These are phyloP conservation scores for Aphodius sticticus DNA, from an alignment of 2,888 invertebrate species.

Conservation along the genomic window DNA sequence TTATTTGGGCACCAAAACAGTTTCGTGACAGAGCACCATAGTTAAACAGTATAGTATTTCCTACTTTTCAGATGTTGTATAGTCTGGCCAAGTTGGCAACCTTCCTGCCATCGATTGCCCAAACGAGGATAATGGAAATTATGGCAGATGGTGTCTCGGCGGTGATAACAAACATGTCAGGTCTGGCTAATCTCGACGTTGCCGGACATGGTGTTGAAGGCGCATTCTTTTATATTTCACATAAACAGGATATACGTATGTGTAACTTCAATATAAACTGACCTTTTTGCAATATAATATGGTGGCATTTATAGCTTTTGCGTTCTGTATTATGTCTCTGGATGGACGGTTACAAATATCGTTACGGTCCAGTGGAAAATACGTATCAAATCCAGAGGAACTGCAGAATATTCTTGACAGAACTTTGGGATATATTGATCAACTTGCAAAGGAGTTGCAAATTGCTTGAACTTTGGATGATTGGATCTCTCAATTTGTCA, in stretches of 20 bases:
- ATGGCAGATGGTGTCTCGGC: not conserved
- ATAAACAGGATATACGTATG: not conserved
- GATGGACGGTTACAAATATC: not conserved
- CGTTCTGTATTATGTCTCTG: not conserved
- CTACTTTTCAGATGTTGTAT: not conserved
- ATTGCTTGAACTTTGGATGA: not conserved
- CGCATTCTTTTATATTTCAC: not conserved
- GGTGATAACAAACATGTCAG: not conserved
- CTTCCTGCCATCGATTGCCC: not conserved
- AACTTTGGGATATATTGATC: not conserved
- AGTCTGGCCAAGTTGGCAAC: not conserved
- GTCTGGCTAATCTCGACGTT: not conserved
- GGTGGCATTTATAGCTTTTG: not conserved
- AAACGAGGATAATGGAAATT: not conserved
- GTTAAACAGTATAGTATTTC: too few relatives aligned
- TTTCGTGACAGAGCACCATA: too few relatives aligned
- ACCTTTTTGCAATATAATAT: not conserved
- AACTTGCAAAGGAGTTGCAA: not conserved
- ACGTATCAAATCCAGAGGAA: not conserved
- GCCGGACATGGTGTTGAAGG: not conserved
- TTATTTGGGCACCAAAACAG: too few relatives aligned
- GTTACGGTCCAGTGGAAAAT: not conserved
- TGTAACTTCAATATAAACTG: not conserved
- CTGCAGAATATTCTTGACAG: not conserved
- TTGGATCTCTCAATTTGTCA: too few relatives aligned